These are phyloP conservation scores for Anomalospiza imberbis DNA, from an alignment of 2,797 vertebrate genomes.

Conservation along the genomic window DNA sequence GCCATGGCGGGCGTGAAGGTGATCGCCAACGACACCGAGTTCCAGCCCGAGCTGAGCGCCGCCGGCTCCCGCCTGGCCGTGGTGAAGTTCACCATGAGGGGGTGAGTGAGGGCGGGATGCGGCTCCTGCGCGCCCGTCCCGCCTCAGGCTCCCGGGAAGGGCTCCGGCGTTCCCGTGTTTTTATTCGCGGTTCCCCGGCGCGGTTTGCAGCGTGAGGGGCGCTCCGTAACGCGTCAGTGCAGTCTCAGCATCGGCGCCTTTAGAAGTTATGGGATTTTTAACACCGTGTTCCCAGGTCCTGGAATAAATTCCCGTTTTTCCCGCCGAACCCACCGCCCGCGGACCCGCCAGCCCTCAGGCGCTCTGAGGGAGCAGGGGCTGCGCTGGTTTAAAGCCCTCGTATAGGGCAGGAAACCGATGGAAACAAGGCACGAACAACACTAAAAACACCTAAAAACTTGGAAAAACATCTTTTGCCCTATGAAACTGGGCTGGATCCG, in stretches of 20 bases:
- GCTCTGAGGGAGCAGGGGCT: not conserved
- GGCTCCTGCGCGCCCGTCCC: not conserved
- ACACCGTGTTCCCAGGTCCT: fast-evolving
- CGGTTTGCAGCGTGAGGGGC: not conserved
- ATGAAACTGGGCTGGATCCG: fast-evolving
- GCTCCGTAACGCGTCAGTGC: fast-evolving
- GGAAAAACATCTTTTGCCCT: fast-evolving
- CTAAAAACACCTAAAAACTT: not conserved
- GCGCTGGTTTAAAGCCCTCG: fast-evolving
- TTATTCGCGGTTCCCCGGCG: not conserved
- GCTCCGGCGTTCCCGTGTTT: fast-evolving
- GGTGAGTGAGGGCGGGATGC: conserved; percentile 72
- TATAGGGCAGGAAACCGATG: fast-evolving
- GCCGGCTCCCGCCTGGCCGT: conserved; percentile 90
- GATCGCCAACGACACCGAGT: conserved; percentile 89
- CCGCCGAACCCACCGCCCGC: not conserved
- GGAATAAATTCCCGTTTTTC: fast-evolving
- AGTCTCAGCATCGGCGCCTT: fast-evolving
- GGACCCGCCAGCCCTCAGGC: not conserved
- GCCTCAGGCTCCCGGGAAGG: not conserved
- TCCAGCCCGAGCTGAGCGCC: conserved; percentile 92
- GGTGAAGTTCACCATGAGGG: conserved; percentile 97
- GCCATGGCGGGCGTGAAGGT: conserved; percentile 93
- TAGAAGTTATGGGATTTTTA: fast-evolving
- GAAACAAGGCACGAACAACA: not conserved